Evolutionary conservation across 2,888 invertebrate species (phyloP).

Genomic region (Vanessa cardui): DNA sequence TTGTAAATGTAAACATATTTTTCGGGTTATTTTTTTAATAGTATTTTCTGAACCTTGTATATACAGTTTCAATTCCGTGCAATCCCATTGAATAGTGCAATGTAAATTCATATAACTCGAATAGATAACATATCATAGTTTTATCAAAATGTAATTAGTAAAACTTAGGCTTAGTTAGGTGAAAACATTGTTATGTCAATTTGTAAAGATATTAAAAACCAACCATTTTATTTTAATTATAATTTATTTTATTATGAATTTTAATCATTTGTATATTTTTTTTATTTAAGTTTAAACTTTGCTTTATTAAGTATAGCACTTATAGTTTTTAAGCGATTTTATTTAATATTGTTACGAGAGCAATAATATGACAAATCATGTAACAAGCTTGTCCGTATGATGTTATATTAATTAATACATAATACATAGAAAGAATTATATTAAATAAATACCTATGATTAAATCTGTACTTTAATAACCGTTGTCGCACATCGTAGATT

Average conservation of each 20-base stretch:
- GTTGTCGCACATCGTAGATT: no score
- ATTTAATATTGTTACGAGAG: not conserved
- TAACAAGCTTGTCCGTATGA: not conserved
- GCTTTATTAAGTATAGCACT: not conserved
- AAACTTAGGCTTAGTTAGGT: constrained; percentile 31
- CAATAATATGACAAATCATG: not conserved
- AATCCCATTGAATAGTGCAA: constrained; percentile 44
- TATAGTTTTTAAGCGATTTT: not conserved
- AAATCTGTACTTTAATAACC: no score
- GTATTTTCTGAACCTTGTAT: constrained; percentile 3
- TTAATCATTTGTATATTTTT: not conserved
- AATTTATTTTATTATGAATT: not conserved
- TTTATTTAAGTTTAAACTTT: not conserved
- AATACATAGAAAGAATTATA: not conserved
- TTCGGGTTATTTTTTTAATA: not conserved
- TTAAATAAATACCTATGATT: not conserved
- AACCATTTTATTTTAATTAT: not conserved
- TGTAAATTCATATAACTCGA: constrained; percentile 49
- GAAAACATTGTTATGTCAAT: constrained; percentile 32
- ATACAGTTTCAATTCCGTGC: constrained; percentile 19
- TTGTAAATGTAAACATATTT: not conserved
- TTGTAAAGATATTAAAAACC: constrained; percentile 13
- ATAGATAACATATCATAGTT: constrained; percentile 75
- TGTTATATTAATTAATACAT: not conserved
- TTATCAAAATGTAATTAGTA: constrained; percentile 35